Conservation (phyloP, 2,113 vertebrate genomes). For the Xiphorhynchus elegans region DNA sequence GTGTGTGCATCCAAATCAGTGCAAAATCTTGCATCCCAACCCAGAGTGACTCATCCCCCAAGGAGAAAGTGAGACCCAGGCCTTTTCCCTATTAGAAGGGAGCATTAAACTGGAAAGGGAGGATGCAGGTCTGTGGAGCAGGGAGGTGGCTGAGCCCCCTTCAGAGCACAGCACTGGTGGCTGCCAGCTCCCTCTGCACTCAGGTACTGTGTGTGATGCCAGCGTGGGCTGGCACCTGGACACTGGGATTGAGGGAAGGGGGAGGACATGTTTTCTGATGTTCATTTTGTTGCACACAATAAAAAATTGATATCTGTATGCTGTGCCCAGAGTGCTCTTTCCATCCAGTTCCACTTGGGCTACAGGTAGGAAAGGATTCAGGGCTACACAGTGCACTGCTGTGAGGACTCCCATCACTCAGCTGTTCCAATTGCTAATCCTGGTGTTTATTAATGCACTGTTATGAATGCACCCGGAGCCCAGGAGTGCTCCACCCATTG, state of each 20-base stretch:
- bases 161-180: not conserved
- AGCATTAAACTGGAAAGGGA: not conserved
- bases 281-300: not conserved
- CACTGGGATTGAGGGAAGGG: accelerated
- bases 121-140: not conserved
- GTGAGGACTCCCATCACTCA: too few species aligned
- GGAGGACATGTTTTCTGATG: not conserved
- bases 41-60: accelerated
- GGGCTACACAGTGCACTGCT: not conserved
- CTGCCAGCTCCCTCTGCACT: not conserved
- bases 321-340: accelerated
- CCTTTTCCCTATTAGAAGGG: not conserved
- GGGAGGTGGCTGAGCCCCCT: not conserved
- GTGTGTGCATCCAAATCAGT: accelerated
- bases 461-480: not conserved
- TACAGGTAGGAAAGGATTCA: accelerated
- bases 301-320: not conserved
- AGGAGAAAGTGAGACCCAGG: not conserved
- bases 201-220: not conserved
- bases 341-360: not conserved
- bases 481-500: not conserved
- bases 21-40: not conserved
- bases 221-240: accelerated
- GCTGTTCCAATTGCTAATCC: accelerated
- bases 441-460: not conserved